A percentile compares a stretch with the other conserved stretches of the same genome.
phyloP scores from a whole-genome alignment of 2,113 vertebrate species.

The Gymnogyps californianus region DNA sequence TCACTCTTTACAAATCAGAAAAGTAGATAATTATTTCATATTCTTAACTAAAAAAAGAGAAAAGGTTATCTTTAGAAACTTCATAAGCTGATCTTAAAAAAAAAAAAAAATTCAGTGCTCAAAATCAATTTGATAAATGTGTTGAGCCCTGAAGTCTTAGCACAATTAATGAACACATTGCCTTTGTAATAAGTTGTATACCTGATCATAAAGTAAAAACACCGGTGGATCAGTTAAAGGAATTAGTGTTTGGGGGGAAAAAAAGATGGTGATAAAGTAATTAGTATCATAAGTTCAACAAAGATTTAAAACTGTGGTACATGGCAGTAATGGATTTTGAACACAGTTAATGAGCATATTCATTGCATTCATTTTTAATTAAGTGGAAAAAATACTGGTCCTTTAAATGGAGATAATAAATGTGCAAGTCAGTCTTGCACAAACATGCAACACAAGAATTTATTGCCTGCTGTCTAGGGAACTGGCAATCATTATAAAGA shows the following conservation, averaged over 20 bases:
- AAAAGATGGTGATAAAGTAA: background rate
- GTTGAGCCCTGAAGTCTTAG: background rate
- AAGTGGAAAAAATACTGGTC: slow-evolving; percentile 26
- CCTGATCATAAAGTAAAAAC: background rate
- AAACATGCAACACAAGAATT: slow-evolving; percentile 55
- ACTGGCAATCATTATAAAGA: slow-evolving; percentile 58
- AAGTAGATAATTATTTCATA: background rate
- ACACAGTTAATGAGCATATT: slow-evolving; percentile 29
- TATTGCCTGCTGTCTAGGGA: slow-evolving; percentile 58
- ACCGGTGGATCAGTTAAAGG: background rate
- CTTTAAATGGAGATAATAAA: slow-evolving; percentile 59
- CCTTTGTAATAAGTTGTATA: background rate
- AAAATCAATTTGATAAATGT: background rate
- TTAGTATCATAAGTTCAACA: slow-evolving; percentile 22
- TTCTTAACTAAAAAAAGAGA: background rate
- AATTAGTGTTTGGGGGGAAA: background rate
- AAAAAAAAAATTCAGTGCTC: background rate
- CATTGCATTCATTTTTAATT: slow-evolving; percentile 47
- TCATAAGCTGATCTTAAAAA: background rate
- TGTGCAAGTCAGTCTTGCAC: slow-evolving; percentile 38
- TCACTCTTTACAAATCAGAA: background rate
- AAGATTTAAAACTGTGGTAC: slow-evolving; percentile 20
- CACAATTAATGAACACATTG: background rate
- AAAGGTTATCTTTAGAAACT: background rate
- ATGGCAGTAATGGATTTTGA: slow-evolving; percentile 21